phyloP scores from a whole-genome alignment of 2,888 invertebrate species.

The Lepetodrilus schrolli region DNA sequence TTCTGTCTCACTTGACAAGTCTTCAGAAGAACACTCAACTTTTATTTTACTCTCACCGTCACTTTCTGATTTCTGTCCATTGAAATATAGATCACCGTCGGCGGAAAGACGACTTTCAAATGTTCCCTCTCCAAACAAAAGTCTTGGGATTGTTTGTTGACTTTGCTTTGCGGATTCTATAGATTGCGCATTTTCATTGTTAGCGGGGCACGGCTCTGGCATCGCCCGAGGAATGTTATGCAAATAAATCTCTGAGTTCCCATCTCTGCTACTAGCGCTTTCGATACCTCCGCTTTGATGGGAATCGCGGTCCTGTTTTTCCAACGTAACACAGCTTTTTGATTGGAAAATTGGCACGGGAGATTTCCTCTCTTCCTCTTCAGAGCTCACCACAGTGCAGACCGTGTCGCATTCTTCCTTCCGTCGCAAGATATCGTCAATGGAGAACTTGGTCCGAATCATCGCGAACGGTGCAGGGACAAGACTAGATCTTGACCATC shows the following conservation, averaged over 20 bases:
- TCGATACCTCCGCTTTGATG: neutral
- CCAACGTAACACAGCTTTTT: neutral
- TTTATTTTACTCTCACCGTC: no score
- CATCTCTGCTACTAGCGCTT: neutral
- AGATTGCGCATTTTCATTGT: neutral
- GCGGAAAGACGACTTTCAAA: neutral
- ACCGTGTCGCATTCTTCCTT: neutral
- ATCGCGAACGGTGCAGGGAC: neutral
- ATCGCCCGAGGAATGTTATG: neutral
- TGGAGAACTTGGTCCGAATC: conserved; percentile 9
- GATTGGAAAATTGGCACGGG: neutral
- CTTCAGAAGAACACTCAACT: no score
- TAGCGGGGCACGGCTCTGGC: neutral
- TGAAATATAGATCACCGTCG: no score
- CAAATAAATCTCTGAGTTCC: neutral
- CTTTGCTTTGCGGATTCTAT: neutral
- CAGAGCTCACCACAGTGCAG: neutral
- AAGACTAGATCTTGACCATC: neutral
- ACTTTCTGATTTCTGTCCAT: no score
- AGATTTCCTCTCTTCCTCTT: neutral
- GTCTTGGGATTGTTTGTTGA: neutral
- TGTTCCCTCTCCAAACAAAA: neutral
- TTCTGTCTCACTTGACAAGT: no score
- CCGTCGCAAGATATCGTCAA: conserved; percentile 15
- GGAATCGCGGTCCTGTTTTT: neutral